These are phyloP conservation scores for Dysmachus trigonus DNA, from an alignment of 2,888 invertebrate species.

Conservation along the genomic window DNA sequence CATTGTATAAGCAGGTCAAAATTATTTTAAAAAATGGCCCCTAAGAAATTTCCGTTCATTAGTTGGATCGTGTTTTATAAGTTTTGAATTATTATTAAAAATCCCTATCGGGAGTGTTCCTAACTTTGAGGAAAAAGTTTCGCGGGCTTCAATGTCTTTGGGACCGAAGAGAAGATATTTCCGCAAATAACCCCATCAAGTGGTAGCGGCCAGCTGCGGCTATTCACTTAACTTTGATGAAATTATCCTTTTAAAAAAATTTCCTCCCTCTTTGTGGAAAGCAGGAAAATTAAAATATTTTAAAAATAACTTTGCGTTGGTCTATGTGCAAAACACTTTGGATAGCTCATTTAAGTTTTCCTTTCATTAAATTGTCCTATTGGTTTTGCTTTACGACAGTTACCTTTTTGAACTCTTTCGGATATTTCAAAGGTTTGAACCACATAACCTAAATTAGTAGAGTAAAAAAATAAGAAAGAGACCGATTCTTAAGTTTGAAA, in stretches of 20 bases:
- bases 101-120: background rate
- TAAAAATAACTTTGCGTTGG: background rate
- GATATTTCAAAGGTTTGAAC: background rate
- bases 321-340: background rate
- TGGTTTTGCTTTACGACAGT: background rate
- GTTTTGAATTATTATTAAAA: slow-evolving; percentile 18
- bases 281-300: background rate
- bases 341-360: background rate
- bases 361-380: background rate
- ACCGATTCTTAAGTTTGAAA: too few species aligned
- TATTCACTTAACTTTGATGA: background rate
- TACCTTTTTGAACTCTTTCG: background rate
- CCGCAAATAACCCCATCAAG: background rate
- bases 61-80: slow-evolving; percentile 6
- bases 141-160: background rate
- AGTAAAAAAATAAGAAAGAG: too few species aligned
- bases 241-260: background rate
- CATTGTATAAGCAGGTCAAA: background rate
- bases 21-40: background rate
- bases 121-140: background rate
- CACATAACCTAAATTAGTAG: too few species aligned
- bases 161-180: background rate
- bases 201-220: background rate
- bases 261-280: background rate
- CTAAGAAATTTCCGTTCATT: slow-evolving; percentile 26